Evolutionary conservation across 2,888 invertebrate species (phyloP).

Genomic region (Ormyrus rosae): DNA sequence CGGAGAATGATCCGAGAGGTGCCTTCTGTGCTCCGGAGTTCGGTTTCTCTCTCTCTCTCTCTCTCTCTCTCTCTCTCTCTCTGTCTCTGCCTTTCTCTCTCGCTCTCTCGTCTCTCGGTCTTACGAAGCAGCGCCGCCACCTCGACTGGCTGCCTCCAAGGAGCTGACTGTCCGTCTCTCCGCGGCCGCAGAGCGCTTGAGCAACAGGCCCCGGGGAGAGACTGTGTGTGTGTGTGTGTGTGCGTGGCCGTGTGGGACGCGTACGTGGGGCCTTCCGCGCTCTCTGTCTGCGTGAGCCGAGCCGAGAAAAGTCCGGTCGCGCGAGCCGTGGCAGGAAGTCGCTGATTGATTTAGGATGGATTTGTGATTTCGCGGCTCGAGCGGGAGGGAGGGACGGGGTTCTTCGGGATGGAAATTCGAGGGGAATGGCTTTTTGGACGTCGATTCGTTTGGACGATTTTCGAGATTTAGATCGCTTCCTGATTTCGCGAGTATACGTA

Average conservation of each 20-base stretch:
- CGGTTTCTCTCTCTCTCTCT: slow-evolving; percentile 41
- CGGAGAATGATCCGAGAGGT: not conserved
- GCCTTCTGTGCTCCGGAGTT: slow-evolving; percentile 27
- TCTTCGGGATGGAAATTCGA: too few species aligned
- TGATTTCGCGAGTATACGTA: too few species aligned
- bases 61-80: slow-evolving; percentile 52
- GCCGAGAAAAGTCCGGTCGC: too few species aligned
- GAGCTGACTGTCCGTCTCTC: slow-evolving; percentile 60
- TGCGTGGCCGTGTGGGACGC: slow-evolving; percentile 16
- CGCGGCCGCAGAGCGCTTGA: slow-evolving; percentile 5
- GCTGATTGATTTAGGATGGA: too few species aligned
- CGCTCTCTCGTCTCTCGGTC: slow-evolving; percentile 48
- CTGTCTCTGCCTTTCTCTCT: slow-evolving; percentile 56
- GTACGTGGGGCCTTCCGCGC: slow-evolving; percentile 8
- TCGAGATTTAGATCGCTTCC: too few species aligned
- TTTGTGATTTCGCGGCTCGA: too few species aligned
- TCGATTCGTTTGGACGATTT: too few species aligned
- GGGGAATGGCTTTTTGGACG: too few species aligned
- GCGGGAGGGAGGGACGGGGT: too few species aligned
- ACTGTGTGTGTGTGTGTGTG: slow-evolving; percentile 30
- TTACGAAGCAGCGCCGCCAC: slow-evolving; percentile 57
- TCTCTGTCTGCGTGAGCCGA: not conserved
- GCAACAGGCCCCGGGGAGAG: not conserved
- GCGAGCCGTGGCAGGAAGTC: too few species aligned
- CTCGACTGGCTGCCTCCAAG: slow-evolving; percentile 29